Evolutionary conservation across 64 coral and sea anemone genomes (phyloP).

Genomic region (Pocillopora damicornis): DNA sequence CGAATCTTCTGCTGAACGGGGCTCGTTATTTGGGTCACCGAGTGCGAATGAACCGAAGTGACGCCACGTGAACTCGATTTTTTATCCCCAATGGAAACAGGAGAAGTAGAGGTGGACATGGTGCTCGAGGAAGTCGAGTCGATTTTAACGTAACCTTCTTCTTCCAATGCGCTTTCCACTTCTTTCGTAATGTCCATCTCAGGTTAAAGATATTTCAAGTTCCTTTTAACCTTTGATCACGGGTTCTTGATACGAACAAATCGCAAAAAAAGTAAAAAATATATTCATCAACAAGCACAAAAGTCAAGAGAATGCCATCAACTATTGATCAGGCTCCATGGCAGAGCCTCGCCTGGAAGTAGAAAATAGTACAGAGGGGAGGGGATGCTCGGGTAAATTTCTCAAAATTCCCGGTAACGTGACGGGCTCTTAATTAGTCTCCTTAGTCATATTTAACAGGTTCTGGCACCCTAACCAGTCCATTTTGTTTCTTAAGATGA

Average conservation of each 20-base stretch:
- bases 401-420: too few species aligned
- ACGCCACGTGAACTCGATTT: slow-evolving; percentile 10
- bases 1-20: slow-evolving; percentile 48
- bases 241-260: background rate
- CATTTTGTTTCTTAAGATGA: too few species aligned
- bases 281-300: background rate
- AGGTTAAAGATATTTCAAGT: slow-evolving; percentile 13
- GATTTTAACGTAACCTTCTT: slow-evolving; percentile 71
- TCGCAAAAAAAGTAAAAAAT: background rate
- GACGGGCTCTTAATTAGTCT: too few species aligned
- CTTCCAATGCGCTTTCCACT: slow-evolving; percentile 87
- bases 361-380: background rate
- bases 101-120: slow-evolving; percentile 14
- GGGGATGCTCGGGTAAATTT: background rate
- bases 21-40: slow-evolving; percentile 13
- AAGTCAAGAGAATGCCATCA: background rate
- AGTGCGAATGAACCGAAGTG: background rate
- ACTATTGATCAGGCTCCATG: background rate
- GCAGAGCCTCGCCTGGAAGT: background rate
- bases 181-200: slow-evolving; percentile 84
- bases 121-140: slow-evolving; percentile 36
- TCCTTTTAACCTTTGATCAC: background rate
- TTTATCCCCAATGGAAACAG: slow-evolving; percentile 16
- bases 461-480: too few species aligned
- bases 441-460: too few species aligned